Evolutionary conservation across 1,140 invertebrate species (phyloP).

Genomic region (Apis cerana): DNA sequence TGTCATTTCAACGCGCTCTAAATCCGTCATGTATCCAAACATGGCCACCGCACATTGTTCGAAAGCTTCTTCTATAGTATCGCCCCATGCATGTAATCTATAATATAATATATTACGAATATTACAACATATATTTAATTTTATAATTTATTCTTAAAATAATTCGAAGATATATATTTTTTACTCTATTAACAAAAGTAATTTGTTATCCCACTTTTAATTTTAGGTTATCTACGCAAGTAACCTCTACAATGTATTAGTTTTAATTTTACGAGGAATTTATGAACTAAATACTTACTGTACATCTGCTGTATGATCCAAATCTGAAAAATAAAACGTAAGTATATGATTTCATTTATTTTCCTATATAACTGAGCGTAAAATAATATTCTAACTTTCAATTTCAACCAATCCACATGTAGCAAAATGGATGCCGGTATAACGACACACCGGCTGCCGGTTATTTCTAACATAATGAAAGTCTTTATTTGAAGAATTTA

Average conservation of each 20-base stretch:
- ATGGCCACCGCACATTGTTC: conserved; percentile 97
- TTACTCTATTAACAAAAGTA: background rate
- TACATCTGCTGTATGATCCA: conserved; percentile 98
- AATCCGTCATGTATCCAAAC: conserved; percentile 98
- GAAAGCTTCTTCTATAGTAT: conserved; percentile 93
- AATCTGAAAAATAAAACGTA: conserved; percentile 86
- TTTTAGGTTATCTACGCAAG: conserved; percentile 69
- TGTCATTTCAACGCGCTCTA: conserved; percentile 91
- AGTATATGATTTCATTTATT: background rate
- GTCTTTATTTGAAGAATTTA: background rate
- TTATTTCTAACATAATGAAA: background rate
- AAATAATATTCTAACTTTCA: background rate
- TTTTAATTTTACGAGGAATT: background rate
- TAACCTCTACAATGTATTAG: conserved; percentile 62
- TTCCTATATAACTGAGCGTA: background rate
- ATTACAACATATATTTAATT: background rate
- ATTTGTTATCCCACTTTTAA: background rate
- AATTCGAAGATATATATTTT: background rate
- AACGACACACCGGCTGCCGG: background rate
- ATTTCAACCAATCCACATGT: background rate
- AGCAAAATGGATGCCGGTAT: conserved; percentile 45
- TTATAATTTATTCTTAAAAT: background rate
- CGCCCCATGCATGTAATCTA: conserved; percentile 96
- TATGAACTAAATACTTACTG: conserved; percentile 88
- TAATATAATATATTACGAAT: conserved; percentile 70